A percentile compares a stretch with the other conserved stretches of the same genome.
Conservation (phyloP, 2,888 invertebrate genomes). For the Gibbula magus region DNA sequence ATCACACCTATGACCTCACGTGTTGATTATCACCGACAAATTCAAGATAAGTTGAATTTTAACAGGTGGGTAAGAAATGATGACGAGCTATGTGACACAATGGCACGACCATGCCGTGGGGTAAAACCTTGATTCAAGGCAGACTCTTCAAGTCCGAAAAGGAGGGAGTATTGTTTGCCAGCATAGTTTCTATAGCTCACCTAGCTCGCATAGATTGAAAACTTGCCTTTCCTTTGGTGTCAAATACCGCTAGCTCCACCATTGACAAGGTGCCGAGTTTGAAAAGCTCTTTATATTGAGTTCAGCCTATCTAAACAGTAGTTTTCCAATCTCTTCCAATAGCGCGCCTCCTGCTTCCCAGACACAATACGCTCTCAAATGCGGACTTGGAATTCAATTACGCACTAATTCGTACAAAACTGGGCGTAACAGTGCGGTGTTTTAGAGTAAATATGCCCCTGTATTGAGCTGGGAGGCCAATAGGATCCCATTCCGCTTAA, state of each 20-base stretch:
- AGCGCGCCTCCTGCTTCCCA: background rate
- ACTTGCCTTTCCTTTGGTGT: slow-evolving; percentile 3
- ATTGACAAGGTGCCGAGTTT: background rate
- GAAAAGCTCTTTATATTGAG: background rate
- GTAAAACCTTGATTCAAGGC: background rate
- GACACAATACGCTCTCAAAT: background rate
- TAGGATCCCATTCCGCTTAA: background rate
- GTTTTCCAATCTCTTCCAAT: background rate
- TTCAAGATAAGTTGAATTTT: too few relatives aligned
- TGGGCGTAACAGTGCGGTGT: background rate
- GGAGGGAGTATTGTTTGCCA: background rate
- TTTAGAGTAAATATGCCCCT: background rate
- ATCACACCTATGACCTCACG: too few relatives aligned
- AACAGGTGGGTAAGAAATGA: too few relatives aligned
- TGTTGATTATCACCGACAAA: too few relatives aligned
- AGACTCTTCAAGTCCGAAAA: background rate
- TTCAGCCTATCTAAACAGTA: background rate
- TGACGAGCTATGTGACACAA: too few relatives aligned
- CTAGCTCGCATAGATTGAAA: background rate
- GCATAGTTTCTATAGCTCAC: background rate
- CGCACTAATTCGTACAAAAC: slow-evolving; percentile 2
- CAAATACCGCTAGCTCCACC: slow-evolving; percentile 2
- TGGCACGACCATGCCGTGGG: background rate
- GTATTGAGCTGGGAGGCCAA: too few relatives aligned
- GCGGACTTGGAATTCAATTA: background rate